Conservation (phyloP, 2,888 invertebrate species). For the Nysson spinosus region DNA sequence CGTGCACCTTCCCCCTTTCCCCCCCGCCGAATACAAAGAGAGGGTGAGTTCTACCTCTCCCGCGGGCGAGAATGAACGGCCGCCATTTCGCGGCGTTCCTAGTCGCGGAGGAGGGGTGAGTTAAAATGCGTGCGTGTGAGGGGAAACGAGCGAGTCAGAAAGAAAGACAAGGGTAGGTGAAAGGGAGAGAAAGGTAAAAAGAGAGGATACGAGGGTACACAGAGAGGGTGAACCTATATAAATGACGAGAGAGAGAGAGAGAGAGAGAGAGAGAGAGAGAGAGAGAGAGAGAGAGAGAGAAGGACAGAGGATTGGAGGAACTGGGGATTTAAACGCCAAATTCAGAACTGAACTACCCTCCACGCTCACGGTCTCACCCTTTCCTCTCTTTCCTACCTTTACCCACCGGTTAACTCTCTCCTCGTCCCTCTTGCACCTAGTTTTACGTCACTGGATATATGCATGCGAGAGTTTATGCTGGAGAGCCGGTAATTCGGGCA, state of each 20-base stretch:
- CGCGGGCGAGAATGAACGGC: constrained; percentile 58
- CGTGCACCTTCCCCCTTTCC: constrained; percentile 22
- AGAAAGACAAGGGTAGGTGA: constrained; percentile 8
- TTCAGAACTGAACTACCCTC: constrained; percentile 55
- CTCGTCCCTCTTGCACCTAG: constrained; percentile 40
- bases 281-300: not conserved
- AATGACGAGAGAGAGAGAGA: too few species aligned
- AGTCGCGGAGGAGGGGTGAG: constrained; percentile 26
- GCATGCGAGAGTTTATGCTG: constrained; percentile 62
- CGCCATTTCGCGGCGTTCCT: constrained; percentile 61
- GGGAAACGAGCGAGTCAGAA: not conserved
- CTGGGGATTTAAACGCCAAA: constrained; percentile 64
- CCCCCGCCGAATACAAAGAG: constrained; percentile 4
- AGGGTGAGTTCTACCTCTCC: constrained; percentile 42
- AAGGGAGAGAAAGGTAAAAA: not conserved
- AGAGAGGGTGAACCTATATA: constrained; percentile 23
- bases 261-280: not conserved
- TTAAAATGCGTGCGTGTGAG: constrained; percentile 26
- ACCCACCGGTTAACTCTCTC: constrained; percentile 15
- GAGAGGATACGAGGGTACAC: not conserved
- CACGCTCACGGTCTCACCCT: constrained; percentile 20
- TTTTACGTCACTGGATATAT: constrained; percentile 72
- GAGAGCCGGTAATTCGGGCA: constrained; percentile 65
- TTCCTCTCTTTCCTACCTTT: constrained; percentile 11
- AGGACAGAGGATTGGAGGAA: constrained; percentile 13